These are phyloP conservation scores for Arizona elegans DNA, from an alignment of 2,113 vertebrate species.

Conservation along the genomic window DNA sequence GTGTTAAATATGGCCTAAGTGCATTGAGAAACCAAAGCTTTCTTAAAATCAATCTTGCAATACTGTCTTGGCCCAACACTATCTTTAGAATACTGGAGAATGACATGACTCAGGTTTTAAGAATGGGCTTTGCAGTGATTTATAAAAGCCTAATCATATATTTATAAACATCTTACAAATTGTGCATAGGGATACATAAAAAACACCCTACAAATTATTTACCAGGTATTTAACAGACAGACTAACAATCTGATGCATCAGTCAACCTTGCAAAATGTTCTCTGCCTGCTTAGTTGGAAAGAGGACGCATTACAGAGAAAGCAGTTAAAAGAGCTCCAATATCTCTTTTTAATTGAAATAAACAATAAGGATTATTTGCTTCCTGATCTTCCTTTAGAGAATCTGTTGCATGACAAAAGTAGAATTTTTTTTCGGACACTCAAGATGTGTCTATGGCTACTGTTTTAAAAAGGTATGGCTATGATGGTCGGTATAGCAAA, in stretches of 20 bases:
- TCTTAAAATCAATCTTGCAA: background rate
- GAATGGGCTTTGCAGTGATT: background rate
- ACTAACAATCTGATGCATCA: conserved; percentile 50
- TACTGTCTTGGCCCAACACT: background rate
- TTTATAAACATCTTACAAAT: conserved; percentile 59
- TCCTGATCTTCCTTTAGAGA: background rate
- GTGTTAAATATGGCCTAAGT: background rate
- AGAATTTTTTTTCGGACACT: background rate
- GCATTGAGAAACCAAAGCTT: background rate
- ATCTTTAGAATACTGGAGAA: conserved; percentile 15
- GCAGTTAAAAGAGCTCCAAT: conserved; percentile 53
- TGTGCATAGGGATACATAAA: conserved; percentile 35
- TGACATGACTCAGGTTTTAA: conserved; percentile 18
- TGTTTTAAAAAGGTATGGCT: background rate
- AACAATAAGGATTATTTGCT: conserved; percentile 30
- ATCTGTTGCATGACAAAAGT: background rate
- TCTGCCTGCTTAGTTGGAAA: conserved; percentile 36
- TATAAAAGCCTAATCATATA: conserved; percentile 53
- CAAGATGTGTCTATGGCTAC: background rate
- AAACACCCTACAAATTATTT: conserved; percentile 66
- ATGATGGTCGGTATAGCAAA: background rate
- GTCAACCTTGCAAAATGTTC: conserved; percentile 38
- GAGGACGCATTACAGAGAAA: conserved; percentile 56
- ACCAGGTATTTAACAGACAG: conserved; percentile 62
- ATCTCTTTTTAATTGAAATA: conserved; percentile 51